Conservation (phyloP, 2,797 vertebrate species). For the Nannoperca australis region DNA sequence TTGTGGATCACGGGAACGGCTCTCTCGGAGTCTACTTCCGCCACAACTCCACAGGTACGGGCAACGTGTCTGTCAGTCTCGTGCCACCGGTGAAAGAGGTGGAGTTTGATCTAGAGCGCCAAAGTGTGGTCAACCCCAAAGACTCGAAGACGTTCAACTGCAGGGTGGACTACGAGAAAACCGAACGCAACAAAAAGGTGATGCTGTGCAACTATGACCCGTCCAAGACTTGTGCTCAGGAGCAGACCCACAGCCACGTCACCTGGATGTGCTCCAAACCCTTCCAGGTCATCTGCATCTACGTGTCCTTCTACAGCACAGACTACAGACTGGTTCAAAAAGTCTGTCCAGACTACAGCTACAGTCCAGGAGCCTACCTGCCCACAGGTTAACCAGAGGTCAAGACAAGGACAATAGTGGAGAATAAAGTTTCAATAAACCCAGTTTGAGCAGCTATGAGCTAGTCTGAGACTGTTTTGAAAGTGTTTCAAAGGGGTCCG, state of each 20-base stretch:
- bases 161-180: constrained; percentile 94
- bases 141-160: constrained; percentile 98
- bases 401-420: not conserved
- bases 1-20: constrained; percentile 96
- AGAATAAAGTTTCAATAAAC: constrained; percentile 6
- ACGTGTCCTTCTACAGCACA: constrained; percentile 96
- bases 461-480: not conserved
- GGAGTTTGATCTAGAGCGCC: constrained; percentile 89
- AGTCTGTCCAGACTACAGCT: constrained; percentile 96
- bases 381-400: constrained; percentile 86
- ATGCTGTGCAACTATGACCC: constrained; percentile 94
- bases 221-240: constrained; percentile 94
- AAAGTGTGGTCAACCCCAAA: constrained; percentile 90
- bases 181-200: constrained; percentile 89
- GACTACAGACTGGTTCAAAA: constrained; percentile 99
- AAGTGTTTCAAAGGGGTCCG: not conserved
- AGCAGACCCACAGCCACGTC: constrained; percentile 95
- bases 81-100: constrained; percentile 93
- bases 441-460: not conserved
- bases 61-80: constrained; percentile 94
- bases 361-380: constrained; percentile 89
- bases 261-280: constrained; percentile 98
- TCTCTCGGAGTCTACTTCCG: constrained; percentile 97
- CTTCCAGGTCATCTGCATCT: constrained; percentile 98
- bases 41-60: constrained; percentile 95